phyloP scores from a whole-genome alignment of 2,888 invertebrate species.

The Aspidiotus rigidus region DNA sequence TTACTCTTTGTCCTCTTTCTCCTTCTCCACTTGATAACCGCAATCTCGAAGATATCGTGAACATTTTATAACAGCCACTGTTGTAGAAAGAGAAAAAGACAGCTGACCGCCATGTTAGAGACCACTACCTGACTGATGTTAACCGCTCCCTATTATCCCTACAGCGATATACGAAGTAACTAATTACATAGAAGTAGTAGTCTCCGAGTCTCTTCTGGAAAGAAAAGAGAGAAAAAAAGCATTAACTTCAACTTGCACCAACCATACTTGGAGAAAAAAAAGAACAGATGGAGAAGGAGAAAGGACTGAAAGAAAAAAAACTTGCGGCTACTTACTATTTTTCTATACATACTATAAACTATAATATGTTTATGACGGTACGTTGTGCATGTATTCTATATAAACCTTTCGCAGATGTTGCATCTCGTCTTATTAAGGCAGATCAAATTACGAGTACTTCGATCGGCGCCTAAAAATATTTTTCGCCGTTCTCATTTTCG shows the following conservation, averaged over 20 bases:
- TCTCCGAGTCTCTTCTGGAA: conserved; percentile 13
- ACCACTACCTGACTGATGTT: conserved; percentile 30
- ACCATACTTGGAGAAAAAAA: conserved; percentile 11
- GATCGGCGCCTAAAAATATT: not conserved
- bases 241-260: conserved; percentile 28
- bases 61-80: no score
- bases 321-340: conserved; percentile 22
- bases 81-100: no score
- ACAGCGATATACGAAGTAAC: conserved; percentile 21
- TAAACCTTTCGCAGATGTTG: conserved; percentile 20
- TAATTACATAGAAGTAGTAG: conserved; percentile 30
- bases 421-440: conserved; percentile 20
- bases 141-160: conserved; percentile 26
- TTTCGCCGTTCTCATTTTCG: no score
- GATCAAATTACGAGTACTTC: not conserved
- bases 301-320: conserved; percentile 12
- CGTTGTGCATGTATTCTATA: not conserved
- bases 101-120: conserved; percentile 9
- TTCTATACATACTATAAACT: not conserved
- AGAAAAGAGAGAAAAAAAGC: conserved; percentile 10
- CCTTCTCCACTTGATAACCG: no score
- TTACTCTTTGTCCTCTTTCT: no score
- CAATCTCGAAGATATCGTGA: no score
- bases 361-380: no score
- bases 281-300: conserved; percentile 5